Percentiles rank a stretch among this genome's conserved stretches.
Conservation (phyloP, 2,797 vertebrate genomes). For the Sternarchorhynchus goeldii region DNA sequence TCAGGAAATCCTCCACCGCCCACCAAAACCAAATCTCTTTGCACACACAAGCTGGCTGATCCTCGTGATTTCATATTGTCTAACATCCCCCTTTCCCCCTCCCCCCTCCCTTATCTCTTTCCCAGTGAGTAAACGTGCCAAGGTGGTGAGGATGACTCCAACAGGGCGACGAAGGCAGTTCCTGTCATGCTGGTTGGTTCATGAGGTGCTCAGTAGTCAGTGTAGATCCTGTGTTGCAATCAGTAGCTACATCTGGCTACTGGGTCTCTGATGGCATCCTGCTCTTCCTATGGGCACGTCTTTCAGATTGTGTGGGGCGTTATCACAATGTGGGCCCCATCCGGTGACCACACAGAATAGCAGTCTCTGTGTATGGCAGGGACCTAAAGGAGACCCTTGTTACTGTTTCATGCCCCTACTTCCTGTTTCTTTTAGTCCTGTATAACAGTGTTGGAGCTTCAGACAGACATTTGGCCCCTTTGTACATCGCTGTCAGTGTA, state of each 20-base stretch:
- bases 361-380: conserved; percentile 51
- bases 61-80: conserved; percentile 38
- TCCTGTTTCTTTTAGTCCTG: conserved; percentile 5
- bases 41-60: conserved; percentile 37
- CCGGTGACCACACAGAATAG: conserved; percentile 72
- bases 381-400: conserved; percentile 54
- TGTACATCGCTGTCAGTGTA: conserved; percentile 14
- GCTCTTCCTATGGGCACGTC: conserved; percentile 63
- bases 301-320: conserved; percentile 61
- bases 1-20: conserved; percentile 72
- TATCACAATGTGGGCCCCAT: conserved; percentile 66
- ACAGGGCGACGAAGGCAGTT: conserved; percentile 20
- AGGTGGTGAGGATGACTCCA: conserved; percentile 22
- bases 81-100: conserved; percentile 31
- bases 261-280: conserved; percentile 94
- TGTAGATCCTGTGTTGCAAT: conserved; percentile 99
- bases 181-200: conserved; percentile 63
- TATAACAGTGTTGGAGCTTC: background rate
- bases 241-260: conserved; percentile 99
- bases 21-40: conserved; percentile 47
- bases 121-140: conserved; percentile 37
- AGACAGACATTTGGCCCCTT: conserved; percentile 20
- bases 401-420: conserved; percentile 43
- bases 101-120: conserved; percentile 37
- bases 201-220: conserved; percentile 99